phyloP scores from a whole-genome alignment of 2,888 invertebrate species.

The Luperina testacea region DNA sequence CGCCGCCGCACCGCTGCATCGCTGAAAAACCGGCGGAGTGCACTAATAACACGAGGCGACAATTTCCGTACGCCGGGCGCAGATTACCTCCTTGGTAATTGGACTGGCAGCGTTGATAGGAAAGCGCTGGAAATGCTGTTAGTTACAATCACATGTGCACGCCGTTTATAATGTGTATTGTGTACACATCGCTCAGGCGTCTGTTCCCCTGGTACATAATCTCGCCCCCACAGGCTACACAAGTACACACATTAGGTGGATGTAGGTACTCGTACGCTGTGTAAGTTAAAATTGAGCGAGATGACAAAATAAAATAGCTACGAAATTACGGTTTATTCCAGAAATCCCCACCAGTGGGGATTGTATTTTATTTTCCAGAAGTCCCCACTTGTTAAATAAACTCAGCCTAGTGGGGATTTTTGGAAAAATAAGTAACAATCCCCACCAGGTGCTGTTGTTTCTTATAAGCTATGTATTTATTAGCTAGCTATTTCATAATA shows the following conservation, averaged over 20 bases:
- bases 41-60: slow-evolving; percentile 70
- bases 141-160: slow-evolving; percentile 63
- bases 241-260: slow-evolving; percentile 20
- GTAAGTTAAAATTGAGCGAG: not conserved
- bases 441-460: too few species aligned
- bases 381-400: too few species aligned
- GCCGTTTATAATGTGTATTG: slow-evolving; percentile 34
- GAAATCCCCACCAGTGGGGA: too few species aligned
- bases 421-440: too few species aligned
- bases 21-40: slow-evolving; percentile 61
- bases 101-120: slow-evolving; percentile 68
- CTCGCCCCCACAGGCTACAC: not conserved
- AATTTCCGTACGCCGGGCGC: slow-evolving; percentile 71
- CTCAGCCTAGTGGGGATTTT: too few species aligned
- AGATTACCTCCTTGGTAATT: slow-evolving; percentile 73
- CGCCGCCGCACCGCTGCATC: slow-evolving; percentile 32
- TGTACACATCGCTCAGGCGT: slow-evolving; percentile 25
- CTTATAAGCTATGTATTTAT: too few species aligned
- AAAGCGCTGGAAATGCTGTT: slow-evolving; percentile 71
- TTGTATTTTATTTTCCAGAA: too few species aligned
- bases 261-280: not conserved
- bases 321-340: not conserved
- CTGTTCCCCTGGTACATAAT: slow-evolving; percentile 32
- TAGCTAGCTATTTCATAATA: not conserved
- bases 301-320: not conserved